These are phyloP conservation scores for Diorhabda carinulata DNA, from an alignment of 1,140 invertebrate genomes.

Conservation along the genomic window DNA sequence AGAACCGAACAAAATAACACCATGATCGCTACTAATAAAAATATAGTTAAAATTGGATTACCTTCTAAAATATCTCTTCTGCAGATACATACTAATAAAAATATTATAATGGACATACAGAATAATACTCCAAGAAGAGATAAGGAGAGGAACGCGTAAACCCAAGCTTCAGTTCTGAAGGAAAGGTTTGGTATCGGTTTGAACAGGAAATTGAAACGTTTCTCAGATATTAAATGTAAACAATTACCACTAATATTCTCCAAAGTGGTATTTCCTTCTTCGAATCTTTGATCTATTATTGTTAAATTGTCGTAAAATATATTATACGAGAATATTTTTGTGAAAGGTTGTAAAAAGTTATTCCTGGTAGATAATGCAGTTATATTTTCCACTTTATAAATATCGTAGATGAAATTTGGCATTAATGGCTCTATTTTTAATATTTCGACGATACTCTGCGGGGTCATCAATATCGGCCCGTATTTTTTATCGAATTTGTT, in stretches of 20 bases:
- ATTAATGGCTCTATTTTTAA: slow-evolving; percentile 38
- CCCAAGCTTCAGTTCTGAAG: slow-evolving; percentile 50
- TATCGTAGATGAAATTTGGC: slow-evolving; percentile 37
- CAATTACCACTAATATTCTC: slow-evolving; percentile 19
- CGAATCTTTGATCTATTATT: slow-evolving; percentile 22
- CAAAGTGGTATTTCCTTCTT: background rate
- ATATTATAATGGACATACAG: slow-evolving; percentile 50
- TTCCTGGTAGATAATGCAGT: slow-evolving; percentile 15
- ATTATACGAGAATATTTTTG: slow-evolving; percentile 35
- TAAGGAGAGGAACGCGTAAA: slow-evolving; percentile 50
- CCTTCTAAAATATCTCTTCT: slow-evolving; percentile 52
- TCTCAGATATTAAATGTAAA: slow-evolving; percentile 16
- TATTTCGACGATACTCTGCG: slow-evolving; percentile 25
- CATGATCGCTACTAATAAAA: slow-evolving; percentile 50
- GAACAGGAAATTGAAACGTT: background rate
- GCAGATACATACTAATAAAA: slow-evolving; percentile 49
- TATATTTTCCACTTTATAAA: slow-evolving; percentile 33
- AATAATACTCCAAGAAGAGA: slow-evolving; percentile 50
- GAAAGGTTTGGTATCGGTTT: background rate
- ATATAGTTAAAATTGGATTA: slow-evolving; percentile 50
- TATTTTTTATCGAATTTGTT: slow-evolving; percentile 25
- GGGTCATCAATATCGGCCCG: background rate
- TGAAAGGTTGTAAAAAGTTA: slow-evolving; percentile 26
- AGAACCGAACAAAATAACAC: slow-evolving; percentile 54
- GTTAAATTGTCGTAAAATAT: slow-evolving; percentile 36